Base-by-base conservation (phyloP, 2,797 vertebrate species). In the Falco berigora region DNA sequence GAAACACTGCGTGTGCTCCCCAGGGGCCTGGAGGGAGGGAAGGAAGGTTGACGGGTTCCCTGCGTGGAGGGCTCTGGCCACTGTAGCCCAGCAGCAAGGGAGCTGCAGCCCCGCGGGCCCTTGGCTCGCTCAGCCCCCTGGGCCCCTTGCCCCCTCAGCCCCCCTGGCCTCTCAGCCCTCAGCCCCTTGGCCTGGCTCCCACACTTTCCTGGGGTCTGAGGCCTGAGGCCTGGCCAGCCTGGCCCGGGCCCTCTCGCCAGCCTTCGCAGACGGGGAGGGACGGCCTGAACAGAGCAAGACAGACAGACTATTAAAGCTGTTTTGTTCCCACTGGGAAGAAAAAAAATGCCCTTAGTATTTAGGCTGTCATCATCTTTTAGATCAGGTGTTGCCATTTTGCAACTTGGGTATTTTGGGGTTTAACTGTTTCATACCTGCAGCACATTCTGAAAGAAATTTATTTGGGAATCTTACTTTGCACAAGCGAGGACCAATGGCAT, bases 21-120 rank as follows among this genome's bases (percentile, higher is more conserved):
- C 0, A 3, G 59, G 27, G 69, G 13, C 42, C n/a, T 4, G 76
- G 24, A 28, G 47, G 11, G 34, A 40, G 40, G 30, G 38, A 46
- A 34, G 42, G 46, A 15, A 27, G 17, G 14, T 24, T 7, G 28
- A 14, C 3, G 5, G 30, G 61, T 38, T 21, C 55, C 42, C 61
- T 10, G 21, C 8, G 0, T 36, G 28, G 36, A 14, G 22, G 8
- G 58, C 27, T 52, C 40, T 7, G 1, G 6, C 5, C 0, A 2
- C 55, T 12, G 2, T 2, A 6, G n/a, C 77, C 44, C 28, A 47
- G 53, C 84, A 68, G 4, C 1, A 4, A 38, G 72, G 80, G 28
- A 86, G 25, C 44, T 73, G 59, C 47, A n/a, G 63, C 20, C 22
- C 18, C 5, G 24, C 22, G 7, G 47, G 23, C 50, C 14, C 46